Evolutionary conservation across 2,797 vertebrate genomes (phyloP).

Genomic region (Anguilla megastoma): DNA sequence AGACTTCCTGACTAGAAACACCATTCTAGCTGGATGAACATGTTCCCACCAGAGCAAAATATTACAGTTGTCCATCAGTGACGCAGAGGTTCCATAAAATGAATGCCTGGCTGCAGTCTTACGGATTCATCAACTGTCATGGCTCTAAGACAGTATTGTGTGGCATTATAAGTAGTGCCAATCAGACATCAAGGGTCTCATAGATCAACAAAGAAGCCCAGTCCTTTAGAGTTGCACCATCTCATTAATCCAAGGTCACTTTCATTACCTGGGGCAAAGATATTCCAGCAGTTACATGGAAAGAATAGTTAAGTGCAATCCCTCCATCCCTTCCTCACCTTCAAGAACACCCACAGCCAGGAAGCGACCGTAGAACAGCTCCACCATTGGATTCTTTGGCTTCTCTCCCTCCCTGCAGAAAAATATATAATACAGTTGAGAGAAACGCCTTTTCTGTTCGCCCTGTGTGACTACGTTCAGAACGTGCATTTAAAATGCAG

Average conservation of each 20-base stretch:
- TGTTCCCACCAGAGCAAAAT: not conserved
- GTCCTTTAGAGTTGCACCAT: constrained; percentile 59
- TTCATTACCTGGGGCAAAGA: constrained; percentile 63
- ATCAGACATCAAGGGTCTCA: constrained; percentile 68
- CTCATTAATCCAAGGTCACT: constrained; percentile 73
- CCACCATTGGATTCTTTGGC: constrained; percentile 98
- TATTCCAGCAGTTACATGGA: constrained; percentile 42
- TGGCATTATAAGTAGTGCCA: constrained; percentile 73
- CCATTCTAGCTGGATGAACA: not conserved
- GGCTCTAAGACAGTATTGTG: constrained; percentile 67
- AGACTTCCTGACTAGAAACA: no score
- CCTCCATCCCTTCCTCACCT: constrained; percentile 72
- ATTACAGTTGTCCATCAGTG: not conserved
- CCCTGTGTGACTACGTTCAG: not conserved
- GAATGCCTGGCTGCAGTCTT: constrained; percentile 54
- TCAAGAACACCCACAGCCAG: constrained; percentile 93
- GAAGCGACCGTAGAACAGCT: constrained; percentile 95
- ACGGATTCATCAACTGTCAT: constrained; percentile 47
- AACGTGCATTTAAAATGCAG: not conserved
- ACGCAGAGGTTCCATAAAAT: constrained; percentile 55
- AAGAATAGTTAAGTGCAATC: constrained; percentile 3
- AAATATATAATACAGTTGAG: constrained; percentile 14
- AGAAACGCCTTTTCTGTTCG: not conserved
- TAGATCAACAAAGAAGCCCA: constrained; percentile 61
- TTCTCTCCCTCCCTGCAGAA: constrained; percentile 89